A percentile compares a stretch with the other conserved stretches of the same genome.
Evolutionary conservation across 2,113 vertebrate genomes (phyloP).

Genomic region (Puma concolor): DNA sequence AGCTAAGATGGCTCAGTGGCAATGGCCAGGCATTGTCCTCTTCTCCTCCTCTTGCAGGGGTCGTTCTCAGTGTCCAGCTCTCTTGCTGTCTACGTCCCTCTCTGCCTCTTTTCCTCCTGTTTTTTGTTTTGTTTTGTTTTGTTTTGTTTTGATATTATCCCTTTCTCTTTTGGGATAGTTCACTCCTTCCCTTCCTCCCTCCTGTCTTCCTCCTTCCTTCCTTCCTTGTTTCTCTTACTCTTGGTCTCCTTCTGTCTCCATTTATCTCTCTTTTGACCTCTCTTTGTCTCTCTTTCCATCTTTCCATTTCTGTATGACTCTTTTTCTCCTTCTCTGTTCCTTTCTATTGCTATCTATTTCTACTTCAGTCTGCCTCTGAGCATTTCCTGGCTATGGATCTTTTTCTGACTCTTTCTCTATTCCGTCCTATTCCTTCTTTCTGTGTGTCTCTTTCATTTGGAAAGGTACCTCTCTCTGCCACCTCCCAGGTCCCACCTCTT

Average conservation of each 20-base stretch:
- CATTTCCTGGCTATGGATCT: not conserved
- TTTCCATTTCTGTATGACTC: not conserved
- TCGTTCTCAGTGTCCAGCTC: rapidly evolving
- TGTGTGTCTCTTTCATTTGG: not conserved
- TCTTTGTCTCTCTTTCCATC: not conserved
- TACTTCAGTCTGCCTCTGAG: not conserved
- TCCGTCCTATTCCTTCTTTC: not conserved
- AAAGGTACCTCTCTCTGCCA: conserved; percentile 39
- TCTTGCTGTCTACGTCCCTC: rapidly evolving
- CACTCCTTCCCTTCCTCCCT: no score
- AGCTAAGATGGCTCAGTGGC: not conserved
- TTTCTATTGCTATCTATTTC: not conserved
- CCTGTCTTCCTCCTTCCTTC: not conserved
- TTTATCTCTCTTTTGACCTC: not conserved
- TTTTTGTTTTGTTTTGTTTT: not conserved
- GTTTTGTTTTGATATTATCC: not conserved
- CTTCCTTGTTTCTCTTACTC: not conserved
- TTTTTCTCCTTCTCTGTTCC: not conserved
- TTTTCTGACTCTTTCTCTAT: not conserved
- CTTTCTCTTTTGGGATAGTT: not conserved
- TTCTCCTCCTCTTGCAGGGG: not conserved
- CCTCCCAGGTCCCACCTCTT: conserved; percentile 56
- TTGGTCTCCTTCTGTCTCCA: not conserved
- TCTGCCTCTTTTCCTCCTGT: not conserved
- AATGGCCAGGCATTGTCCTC: not conserved